phyloP scores from a whole-genome alignment of 2,113 vertebrate genomes.

The Theropithecus gelada region DNA sequence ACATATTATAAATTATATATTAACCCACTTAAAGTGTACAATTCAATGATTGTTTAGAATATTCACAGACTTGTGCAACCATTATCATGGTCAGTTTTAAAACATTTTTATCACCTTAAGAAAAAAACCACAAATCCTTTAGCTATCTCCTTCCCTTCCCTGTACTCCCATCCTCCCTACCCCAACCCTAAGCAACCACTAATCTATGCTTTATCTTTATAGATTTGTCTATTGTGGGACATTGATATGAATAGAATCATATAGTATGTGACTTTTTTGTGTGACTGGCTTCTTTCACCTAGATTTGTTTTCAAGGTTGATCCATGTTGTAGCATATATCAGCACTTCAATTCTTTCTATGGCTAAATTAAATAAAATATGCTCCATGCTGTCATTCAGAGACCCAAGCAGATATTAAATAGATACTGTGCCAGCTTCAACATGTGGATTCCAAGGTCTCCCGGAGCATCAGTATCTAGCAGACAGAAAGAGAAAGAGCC shows the following conservation, averaged over 20 bases:
- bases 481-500: background rate
- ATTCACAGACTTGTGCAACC: background rate
- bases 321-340: background rate
- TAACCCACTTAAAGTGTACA: background rate
- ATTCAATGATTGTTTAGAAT: background rate
- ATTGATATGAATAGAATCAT: background rate
- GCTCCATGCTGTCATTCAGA: background rate
- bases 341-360: background rate
- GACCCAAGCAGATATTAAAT: background rate
- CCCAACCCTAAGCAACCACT: background rate
- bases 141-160: background rate
- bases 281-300: background rate
- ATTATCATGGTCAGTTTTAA: background rate
- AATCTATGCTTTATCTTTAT: background rate
- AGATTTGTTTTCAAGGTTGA: background rate
- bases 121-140: background rate
- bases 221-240: background rate
- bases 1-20: background rate
- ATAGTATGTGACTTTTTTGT: background rate
- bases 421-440: background rate
- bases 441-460: background rate
- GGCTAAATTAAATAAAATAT: background rate
- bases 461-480: background rate
- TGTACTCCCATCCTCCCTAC: background rate
- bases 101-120: slow-evolving; percentile 19